Evolutionary conservation across 2,113 vertebrate species (phyloP).

Genomic region (Aspidoscelis tigris): DNA sequence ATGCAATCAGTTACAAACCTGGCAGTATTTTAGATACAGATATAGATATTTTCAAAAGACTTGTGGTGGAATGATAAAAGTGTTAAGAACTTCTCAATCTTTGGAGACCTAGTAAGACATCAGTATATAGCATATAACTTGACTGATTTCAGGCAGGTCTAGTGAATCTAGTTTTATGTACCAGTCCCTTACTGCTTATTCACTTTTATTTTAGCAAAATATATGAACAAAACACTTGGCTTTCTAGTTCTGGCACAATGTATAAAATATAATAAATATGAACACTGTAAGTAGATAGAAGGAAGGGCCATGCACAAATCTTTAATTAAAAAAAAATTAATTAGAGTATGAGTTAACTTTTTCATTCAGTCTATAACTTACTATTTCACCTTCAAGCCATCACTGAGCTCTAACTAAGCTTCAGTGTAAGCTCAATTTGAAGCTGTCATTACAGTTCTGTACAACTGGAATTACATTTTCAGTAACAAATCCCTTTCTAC

Average conservation of each 20-base stretch:
- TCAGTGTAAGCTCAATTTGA: constrained; percentile 50
- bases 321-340: constrained; percentile 57
- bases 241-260: constrained; percentile 53
- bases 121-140: constrained; percentile 50
- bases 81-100: constrained; percentile 51
- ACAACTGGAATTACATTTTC: constrained; percentile 68
- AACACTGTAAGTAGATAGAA: constrained; percentile 64
- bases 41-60: constrained; percentile 58
- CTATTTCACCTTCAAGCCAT: constrained; percentile 43
- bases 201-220: constrained; percentile 41
- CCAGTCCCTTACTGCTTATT: constrained; percentile 47
- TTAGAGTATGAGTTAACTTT: constrained; percentile 40
- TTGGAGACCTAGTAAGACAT: constrained; percentile 49
- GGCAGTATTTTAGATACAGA: constrained; percentile 75
- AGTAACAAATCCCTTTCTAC: constrained; percentile 75
- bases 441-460: constrained; percentile 67
- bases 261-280: constrained; percentile 76
- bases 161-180: constrained; percentile 52
- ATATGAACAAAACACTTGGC: constrained; percentile 55
- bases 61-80: constrained; percentile 77
- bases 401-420: constrained; percentile 42
- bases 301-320: constrained; percentile 59
- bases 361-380: constrained; percentile 56
- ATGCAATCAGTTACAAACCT: constrained; percentile 75
- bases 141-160: constrained; percentile 40